These are phyloP conservation scores for Hydriomena furcata DNA, from an alignment of 2,888 invertebrate species.

Conservation along the genomic window DNA sequence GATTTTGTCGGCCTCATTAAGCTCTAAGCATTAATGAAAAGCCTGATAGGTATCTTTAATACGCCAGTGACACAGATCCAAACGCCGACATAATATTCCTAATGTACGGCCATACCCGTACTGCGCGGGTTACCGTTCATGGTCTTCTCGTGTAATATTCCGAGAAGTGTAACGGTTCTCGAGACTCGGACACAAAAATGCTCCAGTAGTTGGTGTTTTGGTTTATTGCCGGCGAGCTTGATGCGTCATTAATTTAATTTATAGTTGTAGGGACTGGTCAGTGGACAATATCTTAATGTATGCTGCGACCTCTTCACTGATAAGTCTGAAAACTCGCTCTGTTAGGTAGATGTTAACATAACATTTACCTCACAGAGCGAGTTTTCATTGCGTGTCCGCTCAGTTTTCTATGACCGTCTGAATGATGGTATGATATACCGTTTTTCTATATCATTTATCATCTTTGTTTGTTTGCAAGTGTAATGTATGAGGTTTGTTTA, in stretches of 20 bases:
- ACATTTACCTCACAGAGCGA: too few relatives aligned
- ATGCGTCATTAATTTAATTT: slow-evolving; percentile 26
- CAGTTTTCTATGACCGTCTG: slow-evolving; percentile 13
- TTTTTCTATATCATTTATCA: slow-evolving; percentile 10
- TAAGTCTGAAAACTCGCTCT: slow-evolving; percentile 16
- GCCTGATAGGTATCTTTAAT: slow-evolving; percentile 58
- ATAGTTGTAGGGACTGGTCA: slow-evolving; percentile 31
- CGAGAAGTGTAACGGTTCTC: slow-evolving; percentile 68
- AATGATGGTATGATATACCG: slow-evolving; percentile 16
- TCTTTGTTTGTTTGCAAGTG: too few relatives aligned
- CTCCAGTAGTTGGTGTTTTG: slow-evolving; percentile 59
- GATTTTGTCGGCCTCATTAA: slow-evolving; percentile 55
- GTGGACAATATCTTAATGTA: slow-evolving; percentile 21
- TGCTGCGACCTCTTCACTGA: slow-evolving; percentile 19
- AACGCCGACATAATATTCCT: slow-evolving; percentile 65
- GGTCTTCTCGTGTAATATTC: slow-evolving; percentile 61
- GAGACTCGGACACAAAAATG: slow-evolving; percentile 57
- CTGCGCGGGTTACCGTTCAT: slow-evolving; percentile 62
- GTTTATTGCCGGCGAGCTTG: slow-evolving; percentile 54
- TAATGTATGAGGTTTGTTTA: too few relatives aligned
- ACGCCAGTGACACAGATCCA: slow-evolving; percentile 65
- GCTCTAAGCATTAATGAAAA: slow-evolving; percentile 54
- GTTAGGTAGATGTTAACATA: slow-evolving; percentile 10
- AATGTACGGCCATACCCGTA: slow-evolving; percentile 51
- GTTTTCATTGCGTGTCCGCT: slow-evolving; percentile 14